Base-by-base conservation (phyloP, 2,888 invertebrate species). In the Cynaeus angustus region DNA sequence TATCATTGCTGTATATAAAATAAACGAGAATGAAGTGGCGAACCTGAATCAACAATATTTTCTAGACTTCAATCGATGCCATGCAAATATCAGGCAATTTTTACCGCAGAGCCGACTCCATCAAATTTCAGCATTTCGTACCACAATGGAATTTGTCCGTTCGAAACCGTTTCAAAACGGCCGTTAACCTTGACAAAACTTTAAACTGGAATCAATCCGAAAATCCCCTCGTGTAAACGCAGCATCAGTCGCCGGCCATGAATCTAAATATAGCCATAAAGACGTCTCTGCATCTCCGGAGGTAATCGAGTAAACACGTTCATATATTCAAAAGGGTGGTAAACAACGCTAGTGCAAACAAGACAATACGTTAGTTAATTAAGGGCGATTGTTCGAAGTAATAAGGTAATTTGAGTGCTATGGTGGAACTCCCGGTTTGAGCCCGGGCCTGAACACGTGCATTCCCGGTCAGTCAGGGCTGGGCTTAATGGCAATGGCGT, bases 371-470 rank as follows among this genome's bases (percentile, higher is more conserved):
- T 70, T 71, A 74, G 67, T 74, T 72, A 74, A 75, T 75, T 74
- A 72, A 67, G 67, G 56, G 61, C 37, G 53, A 68, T 68, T 69
- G 72, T 41, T 70, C 68, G 68, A 48, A 66, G 66, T 75, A 76
- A 76, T 73, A 56, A 77, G 75, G 70, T 64, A 66, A 77, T 77
- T 77, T 58, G 62, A 66, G 68, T 77, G n/a, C n/a, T n/a, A n/a
- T n/a, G n/a, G n/a, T n/a, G n/a, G n/a, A n/a, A n/a, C n/a, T n/a
- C n/a, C n/a, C n/a, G n/a, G n/a, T n/a, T n/a, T n/a, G 74, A 21
- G 21, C 21, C 21, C 74, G 70, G 67, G 61, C 56, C 46, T 50
- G 65, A 67, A 75, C 73, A 74, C 75, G 74, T 75, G 74, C 73
- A 70, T 71, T 74, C 69, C 41, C 72, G 72, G 74, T 10, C 56